Evolutionary conservation across 2,113 vertebrate species (phyloP), one percentile per base, ranked within the genome.

Genomic region (Xiphorhynchus elegans): DNA sequence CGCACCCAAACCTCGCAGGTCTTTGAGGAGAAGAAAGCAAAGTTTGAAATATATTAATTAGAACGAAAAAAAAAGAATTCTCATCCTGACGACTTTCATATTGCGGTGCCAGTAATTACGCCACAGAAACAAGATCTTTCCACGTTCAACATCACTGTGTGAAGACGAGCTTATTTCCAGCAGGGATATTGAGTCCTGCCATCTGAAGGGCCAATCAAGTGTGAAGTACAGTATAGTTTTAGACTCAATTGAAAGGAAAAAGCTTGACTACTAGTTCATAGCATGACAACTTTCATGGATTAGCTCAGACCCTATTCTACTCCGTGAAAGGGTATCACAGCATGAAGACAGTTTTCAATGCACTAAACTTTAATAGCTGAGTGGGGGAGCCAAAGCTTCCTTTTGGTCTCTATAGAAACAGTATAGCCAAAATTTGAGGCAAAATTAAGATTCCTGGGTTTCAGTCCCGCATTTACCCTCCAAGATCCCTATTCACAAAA

Each of bases 211-310:
- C 99, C 99, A 99, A 99, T 99, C 98, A 99, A 99, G 99, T 99
- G 99, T 99, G 98, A 99, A 99, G 99, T 98, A 97, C 98, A 98
- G 98, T 98, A 98, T 98, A 98, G 98, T 98, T 99, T 98, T 98
- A 98, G 98, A 98, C 98, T 98, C 96, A 98, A 98, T 99, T 99
- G 98, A 99, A 99, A 99, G 98, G 98, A 98, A 99, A 99, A 98
- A 99, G 98, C 98, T 99, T 99, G 99, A 99, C 99, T 98, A 98
- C 98, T 98, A 98, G 98, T 99, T 99, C 98, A 99, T 99, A 99
- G 98, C 98, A 98, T 99, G 98, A 98, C 98, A 99, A 99, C 98
- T 99, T 99, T 99, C 98, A 99, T 99, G 99, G 99, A 99, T 99
- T 99, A 99, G 99, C 99, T 98, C 98, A 99, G 98, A 99, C 98